Evolutionary conservation across 2,797 vertebrate species (phyloP).

Genomic region (Vespertilio murinus): DNA sequence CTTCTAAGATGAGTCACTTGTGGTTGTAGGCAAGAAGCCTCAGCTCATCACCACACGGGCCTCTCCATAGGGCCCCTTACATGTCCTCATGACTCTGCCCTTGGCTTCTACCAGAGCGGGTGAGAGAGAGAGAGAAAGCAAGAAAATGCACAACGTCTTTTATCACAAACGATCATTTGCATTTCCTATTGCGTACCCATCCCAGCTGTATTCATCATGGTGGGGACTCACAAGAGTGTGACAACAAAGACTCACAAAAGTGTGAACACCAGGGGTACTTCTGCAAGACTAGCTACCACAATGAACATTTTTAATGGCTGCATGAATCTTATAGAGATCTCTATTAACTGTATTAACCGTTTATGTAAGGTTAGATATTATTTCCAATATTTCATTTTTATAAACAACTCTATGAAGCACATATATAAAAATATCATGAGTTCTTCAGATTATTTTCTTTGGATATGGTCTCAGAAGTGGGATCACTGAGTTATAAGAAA

Average conservation of each 20-base stretch:
- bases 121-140: neutral
- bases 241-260: neutral
- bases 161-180: neutral
- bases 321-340: neutral
- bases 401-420: neutral
- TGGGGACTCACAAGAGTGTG: neutral
- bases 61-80: neutral
- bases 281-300: neutral
- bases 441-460: constrained; percentile 6
- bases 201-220: rapidly evolving
- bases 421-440: neutral
- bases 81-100: neutral
- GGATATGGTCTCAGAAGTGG: neutral
- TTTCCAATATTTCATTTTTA: constrained; percentile 21
- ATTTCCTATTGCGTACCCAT: neutral
- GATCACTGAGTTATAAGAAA: neutral
- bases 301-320: neutral
- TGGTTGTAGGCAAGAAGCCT: neutral
- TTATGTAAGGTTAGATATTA: neutral
- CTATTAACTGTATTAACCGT: neutral
- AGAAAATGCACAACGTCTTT: neutral
- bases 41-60: neutral
- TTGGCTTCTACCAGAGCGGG: neutral
- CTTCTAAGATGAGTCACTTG: neutral
- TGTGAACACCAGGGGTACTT: neutral